Evolutionary conservation across 2,888 invertebrate genomes (phyloP).

Genomic region (Diaperis boleti): DNA sequence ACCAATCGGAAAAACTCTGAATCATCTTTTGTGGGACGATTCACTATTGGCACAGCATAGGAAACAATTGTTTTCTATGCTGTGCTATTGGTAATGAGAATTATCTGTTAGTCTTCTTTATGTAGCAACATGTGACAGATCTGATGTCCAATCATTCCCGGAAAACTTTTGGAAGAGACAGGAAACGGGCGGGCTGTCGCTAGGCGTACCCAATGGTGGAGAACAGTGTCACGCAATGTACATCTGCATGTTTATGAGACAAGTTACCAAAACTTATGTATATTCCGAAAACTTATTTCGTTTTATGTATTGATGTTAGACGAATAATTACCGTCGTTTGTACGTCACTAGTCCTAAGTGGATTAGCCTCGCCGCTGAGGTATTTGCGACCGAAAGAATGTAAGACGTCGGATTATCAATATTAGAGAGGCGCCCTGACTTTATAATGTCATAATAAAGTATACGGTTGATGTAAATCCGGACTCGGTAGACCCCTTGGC

Average conservation of each 20-base stretch:
- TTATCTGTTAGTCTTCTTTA: no score
- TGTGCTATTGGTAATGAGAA: no score
- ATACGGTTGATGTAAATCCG: slow-evolving; percentile 26
- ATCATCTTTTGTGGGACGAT: no score
- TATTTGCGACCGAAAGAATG: slow-evolving; percentile 12
- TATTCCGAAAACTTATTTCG: slow-evolving; percentile 42
- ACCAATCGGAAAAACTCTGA: no score
- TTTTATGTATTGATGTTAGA: slow-evolving; percentile 4
- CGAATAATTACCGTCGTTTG: not conserved
- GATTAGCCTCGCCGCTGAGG: not conserved
- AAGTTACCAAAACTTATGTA: slow-evolving; percentile 49
- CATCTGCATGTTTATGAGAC: slow-evolving; percentile 52
- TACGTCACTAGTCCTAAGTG: not conserved
- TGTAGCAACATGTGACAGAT: slow-evolving; percentile 23
- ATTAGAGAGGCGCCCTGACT: slow-evolving; percentile 15
- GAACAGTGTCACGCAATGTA: slow-evolving; percentile 41
- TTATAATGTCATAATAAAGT: slow-evolving; percentile 38
- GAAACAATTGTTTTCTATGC: no score
- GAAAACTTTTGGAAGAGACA: slow-evolving; percentile 30
- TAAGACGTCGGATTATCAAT: slow-evolving; percentile 27
- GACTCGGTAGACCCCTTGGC: slow-evolving; percentile 28
- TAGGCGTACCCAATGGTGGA: slow-evolving; percentile 25
- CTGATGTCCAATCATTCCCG: slow-evolving; percentile 17
- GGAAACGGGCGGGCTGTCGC: slow-evolving; percentile 32
- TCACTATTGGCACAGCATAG: no score